A percentile compares a stretch with the other conserved stretches of the same genome.
These are phyloP conservation scores for Tenebrio molitor DNA, from an alignment of 1,140 invertebrate genomes.

Conservation along the genomic window DNA sequence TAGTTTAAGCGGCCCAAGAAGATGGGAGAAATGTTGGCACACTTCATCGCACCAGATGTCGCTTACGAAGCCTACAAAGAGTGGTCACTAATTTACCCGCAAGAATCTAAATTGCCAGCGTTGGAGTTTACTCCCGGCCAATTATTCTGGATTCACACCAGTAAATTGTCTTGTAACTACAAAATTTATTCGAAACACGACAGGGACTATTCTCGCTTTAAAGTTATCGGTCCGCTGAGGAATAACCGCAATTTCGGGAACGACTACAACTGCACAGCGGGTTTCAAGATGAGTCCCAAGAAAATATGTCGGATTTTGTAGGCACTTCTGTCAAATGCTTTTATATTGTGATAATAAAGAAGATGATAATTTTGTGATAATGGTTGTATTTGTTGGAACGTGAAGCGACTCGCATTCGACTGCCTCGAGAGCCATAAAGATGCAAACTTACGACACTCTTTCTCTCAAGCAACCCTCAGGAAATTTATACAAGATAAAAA, in stretches of 20 bases:
- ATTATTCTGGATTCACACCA: constrained; percentile 72
- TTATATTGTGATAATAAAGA: constrained; percentile 28
- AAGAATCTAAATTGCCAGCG: constrained; percentile 64
- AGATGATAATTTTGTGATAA: background rate
- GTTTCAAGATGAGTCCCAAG: constrained; percentile 24
- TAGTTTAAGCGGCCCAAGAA: constrained; percentile 21
- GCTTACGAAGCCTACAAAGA: constrained; percentile 28
- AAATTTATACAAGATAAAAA: too few species aligned
- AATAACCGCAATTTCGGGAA: constrained; percentile 29
- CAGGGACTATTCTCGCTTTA: constrained; percentile 67
- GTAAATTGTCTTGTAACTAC: constrained; percentile 71
- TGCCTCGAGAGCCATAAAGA: too few species aligned
- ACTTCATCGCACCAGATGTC: constrained; percentile 16
- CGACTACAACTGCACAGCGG: constrained; percentile 35
- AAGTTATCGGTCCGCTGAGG: constrained; percentile 69
- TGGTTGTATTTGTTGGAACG: background rate
- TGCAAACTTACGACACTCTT: too few species aligned
- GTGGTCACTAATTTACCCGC: background rate
- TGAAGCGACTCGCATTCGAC: background rate
- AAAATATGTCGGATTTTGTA: constrained; percentile 24
- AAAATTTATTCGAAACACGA: constrained; percentile 61
- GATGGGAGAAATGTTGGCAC: constrained; percentile 4
- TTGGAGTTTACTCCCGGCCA: constrained; percentile 71
- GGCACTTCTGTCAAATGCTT: background rate
- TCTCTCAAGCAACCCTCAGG: too few species aligned